These are phyloP conservation scores for Megastigmus dorsalis DNA, from an alignment of 2,888 invertebrate species.

Conservation along the genomic window DNA sequence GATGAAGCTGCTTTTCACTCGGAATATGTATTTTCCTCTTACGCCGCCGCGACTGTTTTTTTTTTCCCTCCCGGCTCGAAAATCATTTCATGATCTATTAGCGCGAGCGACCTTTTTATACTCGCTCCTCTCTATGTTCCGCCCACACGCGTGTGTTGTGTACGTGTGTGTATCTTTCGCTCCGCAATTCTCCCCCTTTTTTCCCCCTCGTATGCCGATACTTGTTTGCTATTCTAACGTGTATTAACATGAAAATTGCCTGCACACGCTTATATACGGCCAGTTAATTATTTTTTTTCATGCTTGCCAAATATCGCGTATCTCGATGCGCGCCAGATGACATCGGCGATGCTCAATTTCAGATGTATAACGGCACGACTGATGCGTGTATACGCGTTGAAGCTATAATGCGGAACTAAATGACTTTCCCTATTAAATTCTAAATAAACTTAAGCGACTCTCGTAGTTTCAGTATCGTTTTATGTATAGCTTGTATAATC, in stretches of 20 bases:
- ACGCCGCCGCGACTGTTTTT: not conserved
- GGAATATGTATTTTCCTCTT: constrained; percentile 14
- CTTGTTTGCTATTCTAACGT: constrained; percentile 34
- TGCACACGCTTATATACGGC: not conserved
- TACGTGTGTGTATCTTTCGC: no score
- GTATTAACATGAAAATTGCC: constrained; percentile 43
- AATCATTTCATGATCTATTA: constrained; percentile 45
- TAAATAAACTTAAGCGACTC: no score
- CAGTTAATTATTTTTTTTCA: constrained; percentile 25
- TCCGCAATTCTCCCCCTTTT: constrained; percentile 1
- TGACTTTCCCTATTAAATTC: no score
- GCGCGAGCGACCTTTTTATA: constrained; percentile 7
- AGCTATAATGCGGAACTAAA: no score
- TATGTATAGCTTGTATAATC: no score
- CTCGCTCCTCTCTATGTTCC: no score
- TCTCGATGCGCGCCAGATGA: not conserved
- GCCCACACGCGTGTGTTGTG: no score
- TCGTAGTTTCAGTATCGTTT: no score
- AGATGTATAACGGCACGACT: no score
- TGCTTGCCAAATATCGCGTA: constrained; percentile 18
- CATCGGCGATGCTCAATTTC: not conserved
- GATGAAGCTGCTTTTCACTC: not conserved
- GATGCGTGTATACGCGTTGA: no score
- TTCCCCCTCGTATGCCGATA: constrained; percentile 8
- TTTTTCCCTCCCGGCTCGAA: constrained; percentile 19